Base-by-base conservation (phyloP, 2,797 vertebrate species). In the Channallabes apus region DNA sequence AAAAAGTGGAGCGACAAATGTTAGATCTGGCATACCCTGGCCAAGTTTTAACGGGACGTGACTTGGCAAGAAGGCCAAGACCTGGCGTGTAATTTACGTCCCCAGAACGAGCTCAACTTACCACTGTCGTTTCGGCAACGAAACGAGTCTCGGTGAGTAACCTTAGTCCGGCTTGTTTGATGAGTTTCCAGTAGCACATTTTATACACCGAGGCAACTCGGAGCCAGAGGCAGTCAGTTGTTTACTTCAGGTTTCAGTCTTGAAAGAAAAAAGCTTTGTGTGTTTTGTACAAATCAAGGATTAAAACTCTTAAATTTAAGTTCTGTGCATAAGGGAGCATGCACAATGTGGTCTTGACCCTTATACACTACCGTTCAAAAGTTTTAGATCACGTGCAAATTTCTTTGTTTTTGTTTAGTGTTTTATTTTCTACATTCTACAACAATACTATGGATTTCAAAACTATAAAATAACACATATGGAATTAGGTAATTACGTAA, bases 1-100 rank as follows among this genome's bases (percentile, higher is more conserved):
- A 56, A 69, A 81, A 32, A 8, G n/a, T 27, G 38, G 29, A 62
- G 62, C 41, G 35, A 17, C 58, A 4, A n/a, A 79, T 9, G 38
- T 59, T 24, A 6, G 29, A 35, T 35, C 27, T 59, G 51, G 17
- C 29, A n/a, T 20, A 35, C 41, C 3, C 7, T 27, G 4, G 59
- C 67, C 18, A 27, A 59, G 78, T 27, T 27, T 27, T 11, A 24
- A 18, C 20, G 75, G 41, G 62, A 61, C 56, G 27, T 15, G 71
- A 59, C 56, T 24, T 38, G 72, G 72, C 41, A 78, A 35, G 51
- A 82, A 78, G 79, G 56, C 75, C 51, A 12, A 76, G 82, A 68
- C 77, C 59, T 69, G 73, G 82, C 62, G 51, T 35, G 64, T 76
- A 9, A 75, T 61, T 84, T 82, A 62, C 4, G 12, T 67, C 6